Evolutionary conservation across 2,888 invertebrate genomes (phyloP).

Genomic region (Amphipyra berbera): DNA sequence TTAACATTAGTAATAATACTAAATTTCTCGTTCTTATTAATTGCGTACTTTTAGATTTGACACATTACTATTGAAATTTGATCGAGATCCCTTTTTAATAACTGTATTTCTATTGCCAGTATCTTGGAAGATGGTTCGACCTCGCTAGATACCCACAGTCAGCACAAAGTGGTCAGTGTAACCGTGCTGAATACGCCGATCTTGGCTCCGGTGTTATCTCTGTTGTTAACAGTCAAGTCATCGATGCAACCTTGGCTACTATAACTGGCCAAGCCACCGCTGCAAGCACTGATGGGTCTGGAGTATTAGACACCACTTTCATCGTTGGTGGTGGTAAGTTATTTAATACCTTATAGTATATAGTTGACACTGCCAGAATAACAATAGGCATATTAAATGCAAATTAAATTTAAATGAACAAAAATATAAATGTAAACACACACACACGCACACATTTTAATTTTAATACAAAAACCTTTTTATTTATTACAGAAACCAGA

Average conservation of each 20-base stretch:
- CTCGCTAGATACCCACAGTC: constrained; percentile 90
- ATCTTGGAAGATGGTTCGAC: constrained; percentile 90
- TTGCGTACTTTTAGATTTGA: too few species aligned
- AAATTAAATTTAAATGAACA: too few species aligned
- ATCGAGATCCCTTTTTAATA: neutral
- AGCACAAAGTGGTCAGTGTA: constrained; percentile 91
- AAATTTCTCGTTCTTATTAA: too few species aligned
- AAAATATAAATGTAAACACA: too few species aligned
- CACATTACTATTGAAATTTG: too few species aligned
- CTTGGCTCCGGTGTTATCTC: constrained; percentile 57
- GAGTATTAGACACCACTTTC: constrained; percentile 88
- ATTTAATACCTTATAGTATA: too few species aligned
- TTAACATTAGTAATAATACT: too few species aligned
- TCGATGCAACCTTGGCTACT: constrained; percentile 80
- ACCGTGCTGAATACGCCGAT: constrained; percentile 87
- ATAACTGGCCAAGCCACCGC: constrained; percentile 86
- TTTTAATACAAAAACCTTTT: too few species aligned
- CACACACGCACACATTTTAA: too few species aligned
- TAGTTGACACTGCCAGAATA: too few species aligned
- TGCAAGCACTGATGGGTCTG: constrained; percentile 81
- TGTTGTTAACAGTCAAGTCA: constrained; percentile 72
- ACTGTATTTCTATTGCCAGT: constrained; percentile 8
- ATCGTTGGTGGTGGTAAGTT: constrained; percentile 84
- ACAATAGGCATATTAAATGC: too few species aligned
- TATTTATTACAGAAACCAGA: constrained; percentile 61